Base-by-base conservation (phyloP, 2,797 vertebrate genomes). In the Anabas testudineus region DNA sequence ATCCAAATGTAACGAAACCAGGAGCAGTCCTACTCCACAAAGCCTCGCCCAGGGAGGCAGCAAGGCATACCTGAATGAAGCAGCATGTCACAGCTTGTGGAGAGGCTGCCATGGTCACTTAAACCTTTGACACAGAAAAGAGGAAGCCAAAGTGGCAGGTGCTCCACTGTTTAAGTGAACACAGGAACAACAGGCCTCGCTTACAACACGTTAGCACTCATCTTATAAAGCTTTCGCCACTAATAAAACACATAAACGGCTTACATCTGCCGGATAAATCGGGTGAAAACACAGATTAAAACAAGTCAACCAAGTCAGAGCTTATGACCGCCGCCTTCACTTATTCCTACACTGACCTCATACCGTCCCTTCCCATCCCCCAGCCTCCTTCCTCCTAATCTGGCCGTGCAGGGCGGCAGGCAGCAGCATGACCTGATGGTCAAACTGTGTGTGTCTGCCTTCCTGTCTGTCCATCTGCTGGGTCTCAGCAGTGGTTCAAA, bases 381-480 rank as follows among this genome's bases (percentile, higher is more conserved):
- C 82, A 80, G 28, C 57, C 86, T 56, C 73, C 76, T 86, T 80
- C 74, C 58, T 56, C 49, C 68, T 90, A 93, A 91, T 91, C 88
- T 83, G 78, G 72, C 37, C 66, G 82, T 72, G 67, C 78, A 83
- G 80, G 82, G 87, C 80, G 80, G 84, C 77, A 76, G 70, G 76
- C 82, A 73, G 84, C 82, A 81, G 67, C 66, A 71, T 21, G 56
- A 70, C 81, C 84, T 64, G 72, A 85, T 81, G 87, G 78, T 82
- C 87, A 84, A 80, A 88, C 69, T 75, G 76, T 56, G 85, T 74
- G 77, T 85, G 78, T 76, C 76, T 83, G 83, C 83, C 78, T 88
- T 86, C 77, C 83, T 82, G 83, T 79, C 78, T 52, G 69, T 81
- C 88, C 87, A 84, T 92, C 83, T 91, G 90, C 80, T 75, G 53